Percentiles rank a stretch among this genome's conserved stretches.
These are phyloP conservation scores for Rhopilema esculentum DNA, from an alignment of 30 jellyfish, hydroid and myxozoan species.

Conservation along the genomic window DNA sequence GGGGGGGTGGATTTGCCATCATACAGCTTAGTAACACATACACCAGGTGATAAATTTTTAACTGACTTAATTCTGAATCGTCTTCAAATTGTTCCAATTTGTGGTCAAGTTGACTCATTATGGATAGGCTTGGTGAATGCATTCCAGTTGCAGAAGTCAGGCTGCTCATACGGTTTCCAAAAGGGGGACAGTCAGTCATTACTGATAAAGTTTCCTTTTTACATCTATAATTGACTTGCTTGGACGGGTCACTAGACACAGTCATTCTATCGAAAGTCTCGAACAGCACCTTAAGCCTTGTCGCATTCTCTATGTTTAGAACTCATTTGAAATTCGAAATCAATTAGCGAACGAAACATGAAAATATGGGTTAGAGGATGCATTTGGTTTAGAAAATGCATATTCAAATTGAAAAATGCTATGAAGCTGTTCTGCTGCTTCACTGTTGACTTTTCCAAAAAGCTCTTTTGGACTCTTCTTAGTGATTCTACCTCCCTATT, in stretches of 20 bases:
- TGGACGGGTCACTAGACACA: not conserved
- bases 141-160: not conserved
- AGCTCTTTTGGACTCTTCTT: not conserved
- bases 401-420: not conserved
- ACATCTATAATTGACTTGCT: not conserved
- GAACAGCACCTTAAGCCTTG: not conserved
- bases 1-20: not conserved
- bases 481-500: conserved; percentile 30
- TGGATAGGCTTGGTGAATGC: not conserved
- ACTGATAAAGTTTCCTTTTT: not conserved
- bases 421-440: conserved; percentile 16
- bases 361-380: conserved; percentile 2
- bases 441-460: conserved; percentile 11
- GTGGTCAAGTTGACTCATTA: not conserved
- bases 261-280: not conserved
- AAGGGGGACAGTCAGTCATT: not conserved
- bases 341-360: conserved; percentile 21
- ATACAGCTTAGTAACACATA: not conserved
- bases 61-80: not conserved
- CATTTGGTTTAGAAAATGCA: not conserved
- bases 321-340: not conserved
- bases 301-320: not conserved
- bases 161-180: not conserved
- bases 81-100: not conserved
- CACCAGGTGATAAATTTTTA: not conserved